These are phyloP conservation scores for Agrypnus murinus DNA, from an alignment of 2,888 invertebrate genomes.

Conservation along the genomic window DNA sequence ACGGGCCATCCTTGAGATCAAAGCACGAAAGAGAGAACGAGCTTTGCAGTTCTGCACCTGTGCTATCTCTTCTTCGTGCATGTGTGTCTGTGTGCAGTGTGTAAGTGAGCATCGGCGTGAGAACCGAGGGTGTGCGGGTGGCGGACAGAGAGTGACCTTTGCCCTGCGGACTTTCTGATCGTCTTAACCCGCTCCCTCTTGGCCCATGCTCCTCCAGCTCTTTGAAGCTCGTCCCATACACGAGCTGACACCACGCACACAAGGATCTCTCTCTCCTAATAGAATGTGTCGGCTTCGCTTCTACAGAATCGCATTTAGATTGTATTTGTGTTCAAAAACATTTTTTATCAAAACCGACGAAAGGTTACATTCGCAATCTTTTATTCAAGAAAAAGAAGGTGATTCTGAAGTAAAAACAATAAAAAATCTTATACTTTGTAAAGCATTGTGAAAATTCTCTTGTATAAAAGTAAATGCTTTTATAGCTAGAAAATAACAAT, in stretches of 20 bases:
- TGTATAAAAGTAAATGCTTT: no score
- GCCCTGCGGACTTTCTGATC: conserved; percentile 43
- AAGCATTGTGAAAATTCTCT: no score
- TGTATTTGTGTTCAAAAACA: conserved; percentile 8
- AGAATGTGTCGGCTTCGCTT: conserved; percentile 4
- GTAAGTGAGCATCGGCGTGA: conserved; percentile 53
- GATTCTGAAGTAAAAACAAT: no score
- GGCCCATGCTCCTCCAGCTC: conserved; percentile 29
- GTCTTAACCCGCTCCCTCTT: conserved; percentile 40
- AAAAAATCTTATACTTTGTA: no score
- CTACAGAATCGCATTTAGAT: conserved; percentile 21
- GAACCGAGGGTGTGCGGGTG: conserved; percentile 56
- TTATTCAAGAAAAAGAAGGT: no score
- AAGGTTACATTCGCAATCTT: not conserved
- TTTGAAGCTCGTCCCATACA: conserved; percentile 38
- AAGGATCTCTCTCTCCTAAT: not conserved
- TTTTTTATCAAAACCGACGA: conserved; percentile 7
- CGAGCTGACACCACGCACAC: conserved; percentile 25
- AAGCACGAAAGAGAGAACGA: conserved; percentile 33
- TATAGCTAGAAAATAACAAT: no score
- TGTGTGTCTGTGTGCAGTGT: not conserved
- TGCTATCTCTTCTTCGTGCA: conserved; percentile 38
- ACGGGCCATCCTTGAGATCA: conserved; percentile 45
- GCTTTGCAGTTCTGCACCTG: conserved; percentile 40
- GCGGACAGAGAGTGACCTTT: conserved; percentile 48